A percentile compares a stretch with the other conserved stretches of the same genome.
Conservation (phyloP, 2,113 vertebrate species). For the Ailuropoda melanoleuca region DNA sequence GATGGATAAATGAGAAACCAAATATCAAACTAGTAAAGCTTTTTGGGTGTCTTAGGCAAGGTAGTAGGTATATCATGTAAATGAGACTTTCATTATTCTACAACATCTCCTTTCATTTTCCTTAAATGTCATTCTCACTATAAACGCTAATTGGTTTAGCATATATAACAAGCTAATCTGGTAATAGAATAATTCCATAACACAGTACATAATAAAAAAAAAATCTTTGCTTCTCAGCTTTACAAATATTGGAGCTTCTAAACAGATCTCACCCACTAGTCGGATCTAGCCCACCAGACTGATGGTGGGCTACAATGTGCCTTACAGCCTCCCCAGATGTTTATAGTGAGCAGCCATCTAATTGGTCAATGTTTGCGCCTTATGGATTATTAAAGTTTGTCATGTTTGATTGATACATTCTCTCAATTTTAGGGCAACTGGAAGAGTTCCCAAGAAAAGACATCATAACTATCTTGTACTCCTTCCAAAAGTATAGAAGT, state of each 20-base stretch:
- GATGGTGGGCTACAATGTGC: neutral
- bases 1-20: constrained; percentile 40
- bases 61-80: neutral
- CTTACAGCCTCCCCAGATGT: neutral
- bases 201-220: constrained; percentile 14
- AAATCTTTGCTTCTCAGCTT: constrained; percentile 17
- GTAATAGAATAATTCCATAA: constrained; percentile 42
- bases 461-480: neutral
- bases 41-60: constrained; percentile 8
- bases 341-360: neutral
- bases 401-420: neutral
- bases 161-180: constrained; percentile 52
- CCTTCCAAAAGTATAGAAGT: neutral
- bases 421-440: constrained; percentile 9
- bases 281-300: neutral
- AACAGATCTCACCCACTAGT: neutral
- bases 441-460: constrained; percentile 12
- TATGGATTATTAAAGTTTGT: neutral
- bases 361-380: neutral
- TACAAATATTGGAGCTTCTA: neutral
- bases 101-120: constrained; percentile 30
- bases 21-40: constrained; percentile 34
- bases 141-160: constrained; percentile 66
- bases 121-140: constrained; percentile 65
- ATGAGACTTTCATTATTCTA: constrained; percentile 51